These are phyloP conservation scores for Chaetogeoica ovagalla DNA, from an alignment of 2,888 invertebrate genomes.

Conservation along the genomic window DNA sequence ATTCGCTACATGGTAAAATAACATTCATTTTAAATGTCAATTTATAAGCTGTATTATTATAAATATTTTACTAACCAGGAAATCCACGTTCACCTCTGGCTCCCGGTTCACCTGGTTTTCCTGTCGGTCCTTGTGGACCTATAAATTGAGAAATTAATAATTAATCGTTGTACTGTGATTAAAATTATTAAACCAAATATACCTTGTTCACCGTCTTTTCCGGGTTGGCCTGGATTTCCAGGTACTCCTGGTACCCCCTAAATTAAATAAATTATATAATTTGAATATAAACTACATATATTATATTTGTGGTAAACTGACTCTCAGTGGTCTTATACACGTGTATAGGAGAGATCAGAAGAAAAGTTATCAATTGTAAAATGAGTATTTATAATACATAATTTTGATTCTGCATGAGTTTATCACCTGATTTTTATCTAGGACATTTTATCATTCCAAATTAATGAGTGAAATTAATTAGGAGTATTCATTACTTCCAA, in stretches of 20 bases:
- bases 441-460: neutral
- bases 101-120: conserved; percentile 60
- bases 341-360: too few species aligned
- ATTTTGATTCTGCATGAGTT: too few species aligned
- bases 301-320: too few species aligned
- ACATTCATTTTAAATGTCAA: neutral
- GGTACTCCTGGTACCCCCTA: conserved; percentile 75
- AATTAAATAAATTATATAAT: conserved; percentile 23
- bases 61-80: conserved; percentile 39
- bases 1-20: neutral
- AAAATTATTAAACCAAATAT: conserved; percentile 54
- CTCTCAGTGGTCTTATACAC: too few species aligned
- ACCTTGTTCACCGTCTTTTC: conserved; percentile 79
- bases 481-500: too few species aligned
- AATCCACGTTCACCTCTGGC: conserved; percentile 56
- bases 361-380: too few species aligned
- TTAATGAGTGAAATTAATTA: too few species aligned
- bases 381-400: too few species aligned
- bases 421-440: neutral
- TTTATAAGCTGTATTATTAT: neutral
- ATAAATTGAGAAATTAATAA: neutral
- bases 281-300: too few species aligned
- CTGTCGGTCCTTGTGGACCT: conserved; percentile 63
- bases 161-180: neutral
- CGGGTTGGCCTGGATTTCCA: conserved; percentile 73